A percentile compares a stretch with the other conserved stretches of the same genome.
Evolutionary conservation across 2,797 vertebrate genomes (phyloP).

Genomic region (Halcyon leucocephala): DNA sequence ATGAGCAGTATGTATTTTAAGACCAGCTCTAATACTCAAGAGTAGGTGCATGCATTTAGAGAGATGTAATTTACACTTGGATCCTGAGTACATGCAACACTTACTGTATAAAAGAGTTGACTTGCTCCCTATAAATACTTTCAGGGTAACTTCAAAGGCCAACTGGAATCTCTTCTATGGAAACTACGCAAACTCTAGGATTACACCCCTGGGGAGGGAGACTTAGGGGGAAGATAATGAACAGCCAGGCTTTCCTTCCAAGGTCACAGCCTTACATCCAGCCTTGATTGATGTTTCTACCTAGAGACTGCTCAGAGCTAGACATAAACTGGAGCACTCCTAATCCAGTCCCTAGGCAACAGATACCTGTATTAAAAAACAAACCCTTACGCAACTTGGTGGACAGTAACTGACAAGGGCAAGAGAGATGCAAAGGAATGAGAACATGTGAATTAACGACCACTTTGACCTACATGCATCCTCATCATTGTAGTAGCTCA

Average conservation of each 20-base stretch:
- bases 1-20: background rate
- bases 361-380: background rate
- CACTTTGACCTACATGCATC: background rate
- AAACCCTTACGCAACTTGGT: background rate
- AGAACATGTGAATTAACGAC: background rate
- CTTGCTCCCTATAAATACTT: slow-evolving; percentile 32
- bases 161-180: slow-evolving; percentile 28
- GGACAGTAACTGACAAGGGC: background rate
- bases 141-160: slow-evolving; percentile 58
- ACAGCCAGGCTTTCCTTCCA: background rate
- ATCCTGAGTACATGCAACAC: background rate
- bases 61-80: slow-evolving; percentile 3
- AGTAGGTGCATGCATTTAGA: background rate
- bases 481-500: background rate
- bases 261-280: background rate
- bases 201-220: background rate
- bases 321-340: background rate
- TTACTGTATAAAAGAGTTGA: background rate
- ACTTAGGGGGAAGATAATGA: background rate
- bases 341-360: slow-evolving; percentile 55
- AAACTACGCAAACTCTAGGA: slow-evolving; percentile 1
- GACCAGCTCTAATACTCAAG: background rate
- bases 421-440: background rate
- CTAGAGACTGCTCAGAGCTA: background rate
- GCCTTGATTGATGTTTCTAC: background rate